Evolutionary conservation across 2,888 invertebrate species (phyloP).

Genomic region (Erpobdella octoculata): DNA sequence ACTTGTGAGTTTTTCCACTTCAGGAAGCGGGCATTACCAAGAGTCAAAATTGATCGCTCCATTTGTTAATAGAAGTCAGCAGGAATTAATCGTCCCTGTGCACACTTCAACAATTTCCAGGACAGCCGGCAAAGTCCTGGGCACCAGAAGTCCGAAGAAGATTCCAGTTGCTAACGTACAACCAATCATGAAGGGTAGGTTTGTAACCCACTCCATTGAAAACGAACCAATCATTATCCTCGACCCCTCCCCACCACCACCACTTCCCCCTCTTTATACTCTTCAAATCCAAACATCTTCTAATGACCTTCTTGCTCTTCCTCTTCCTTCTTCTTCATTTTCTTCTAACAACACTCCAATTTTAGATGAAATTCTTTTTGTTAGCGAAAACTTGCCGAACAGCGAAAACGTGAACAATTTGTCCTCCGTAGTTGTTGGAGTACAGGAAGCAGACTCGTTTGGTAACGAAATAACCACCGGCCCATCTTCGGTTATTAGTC

Average conservation of each 20-base stretch:
- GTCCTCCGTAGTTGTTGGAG: neutral
- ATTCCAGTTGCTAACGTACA: constrained; percentile 34
- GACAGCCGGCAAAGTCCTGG: constrained; percentile 6
- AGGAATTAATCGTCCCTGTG: neutral
- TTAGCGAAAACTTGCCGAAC: neutral
- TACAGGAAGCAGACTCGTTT: no score
- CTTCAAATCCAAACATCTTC: no score
- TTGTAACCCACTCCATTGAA: neutral
- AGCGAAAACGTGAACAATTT: neutral
- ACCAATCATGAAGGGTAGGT: constrained; percentile 26
- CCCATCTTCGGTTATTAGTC: no score
- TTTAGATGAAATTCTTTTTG: no score
- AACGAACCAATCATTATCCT: constrained; percentile 7
- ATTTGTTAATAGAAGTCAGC: neutral
- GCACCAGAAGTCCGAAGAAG: neutral
- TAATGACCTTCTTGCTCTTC: neutral
- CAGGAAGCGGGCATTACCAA: neutral
- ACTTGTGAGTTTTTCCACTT: neutral
- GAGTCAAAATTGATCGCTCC: neutral
- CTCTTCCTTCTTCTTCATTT: neutral
- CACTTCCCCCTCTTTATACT: neutral
- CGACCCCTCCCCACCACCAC: constrained; percentile 12
- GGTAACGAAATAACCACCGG: no score
- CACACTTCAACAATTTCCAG: neutral
- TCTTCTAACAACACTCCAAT: no score